Evolutionary conservation across 2,113 vertebrate species (phyloP).

Genomic region (Mesocricetus auratus): DNA sequence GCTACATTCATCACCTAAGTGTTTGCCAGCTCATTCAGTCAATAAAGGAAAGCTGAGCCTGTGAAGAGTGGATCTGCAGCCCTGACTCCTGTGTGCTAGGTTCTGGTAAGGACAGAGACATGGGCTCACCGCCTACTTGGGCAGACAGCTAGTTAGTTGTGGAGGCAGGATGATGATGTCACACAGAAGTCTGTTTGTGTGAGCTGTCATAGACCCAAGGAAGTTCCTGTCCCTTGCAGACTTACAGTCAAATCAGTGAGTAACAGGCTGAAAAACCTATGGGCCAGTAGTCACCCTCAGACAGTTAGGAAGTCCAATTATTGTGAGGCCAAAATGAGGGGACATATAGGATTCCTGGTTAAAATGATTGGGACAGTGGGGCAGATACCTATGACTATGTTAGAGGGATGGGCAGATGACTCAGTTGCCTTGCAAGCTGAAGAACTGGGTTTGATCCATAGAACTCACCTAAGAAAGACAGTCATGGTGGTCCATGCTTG

Average conservation of each 20-base stretch:
- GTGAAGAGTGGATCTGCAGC: slow-evolving; percentile 58
- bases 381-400: not conserved
- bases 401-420: not conserved
- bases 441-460: not conserved
- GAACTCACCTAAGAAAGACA: not conserved
- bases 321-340: not conserved
- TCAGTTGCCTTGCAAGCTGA: not conserved
- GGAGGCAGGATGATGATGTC: not conserved
- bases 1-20: slow-evolving; percentile 72
- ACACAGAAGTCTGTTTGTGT: not conserved
- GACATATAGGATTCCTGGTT: not conserved
- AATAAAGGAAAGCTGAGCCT: slow-evolving; percentile 81
- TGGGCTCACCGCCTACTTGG: not conserved
- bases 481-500: not conserved
- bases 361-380: not conserved
- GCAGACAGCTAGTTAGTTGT: not conserved
- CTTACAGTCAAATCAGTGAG: not conserved
- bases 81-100: slow-evolving; percentile 66
- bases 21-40: slow-evolving; percentile 73
- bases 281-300: not conserved
- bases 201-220: not conserved
- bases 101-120: not conserved
- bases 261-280: not conserved
- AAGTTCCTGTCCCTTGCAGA: not conserved
- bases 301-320: not conserved